These are phyloP conservation scores for Brenthis ino DNA, from an alignment of 2,888 invertebrate genomes.

Conservation along the genomic window DNA sequence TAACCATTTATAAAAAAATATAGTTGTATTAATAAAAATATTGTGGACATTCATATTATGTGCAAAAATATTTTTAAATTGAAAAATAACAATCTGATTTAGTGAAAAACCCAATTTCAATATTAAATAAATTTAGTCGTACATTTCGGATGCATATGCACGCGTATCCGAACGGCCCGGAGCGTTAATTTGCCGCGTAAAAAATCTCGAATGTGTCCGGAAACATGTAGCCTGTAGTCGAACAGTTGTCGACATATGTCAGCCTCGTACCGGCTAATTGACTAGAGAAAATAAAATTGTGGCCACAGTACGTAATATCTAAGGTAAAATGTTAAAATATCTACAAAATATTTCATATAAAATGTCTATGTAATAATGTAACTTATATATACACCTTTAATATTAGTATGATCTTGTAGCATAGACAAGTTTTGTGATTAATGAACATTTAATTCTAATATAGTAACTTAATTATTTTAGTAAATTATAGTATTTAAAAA, in stretches of 20 bases:
- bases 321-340: too few species aligned
- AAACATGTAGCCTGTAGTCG: slow-evolving; percentile 72
- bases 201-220: slow-evolving; percentile 69
- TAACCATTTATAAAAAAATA: too few species aligned
- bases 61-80: neutral
- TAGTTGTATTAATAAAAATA: too few species aligned
- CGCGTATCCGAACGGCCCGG: slow-evolving; percentile 55
- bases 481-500: neutral
- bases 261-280: slow-evolving; percentile 64
- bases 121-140: slow-evolving; percentile 14
- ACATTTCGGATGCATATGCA: slow-evolving; percentile 44
- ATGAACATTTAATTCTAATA: too few species aligned
- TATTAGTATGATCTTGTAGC: too few species aligned
- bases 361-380: too few species aligned
- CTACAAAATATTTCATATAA: too few species aligned
- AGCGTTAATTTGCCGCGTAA: slow-evolving; percentile 69
- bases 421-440: too few species aligned
- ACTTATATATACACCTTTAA: too few species aligned
- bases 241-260: slow-evolving; percentile 81
- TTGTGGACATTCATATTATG: neutral
- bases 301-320: slow-evolving; percentile 35
- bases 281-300: slow-evolving; percentile 66
- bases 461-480: too few species aligned
- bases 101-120: slow-evolving; percentile 3
- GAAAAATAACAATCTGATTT: slow-evolving; percentile 2